Percentiles rank a stretch among this genome's conserved stretches.
These are phyloP conservation scores for Leptatherina wallacei DNA, from an alignment of 2,797 vertebrate species.

Conservation along the genomic window DNA sequence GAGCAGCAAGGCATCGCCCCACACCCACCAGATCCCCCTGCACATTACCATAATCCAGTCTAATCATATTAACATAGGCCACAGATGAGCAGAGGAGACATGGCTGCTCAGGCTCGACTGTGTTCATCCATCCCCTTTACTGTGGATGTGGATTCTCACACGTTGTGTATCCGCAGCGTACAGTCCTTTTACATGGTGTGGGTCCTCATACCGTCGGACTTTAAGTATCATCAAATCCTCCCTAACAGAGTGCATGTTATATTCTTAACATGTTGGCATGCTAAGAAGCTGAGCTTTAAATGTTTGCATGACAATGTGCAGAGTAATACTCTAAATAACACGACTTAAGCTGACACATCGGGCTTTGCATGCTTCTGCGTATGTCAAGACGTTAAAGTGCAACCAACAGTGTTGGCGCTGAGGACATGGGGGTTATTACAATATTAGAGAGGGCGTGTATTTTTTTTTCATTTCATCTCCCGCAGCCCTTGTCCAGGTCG, in stretches of 20 bases:
- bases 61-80: slow-evolving; percentile 83
- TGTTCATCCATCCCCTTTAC: slow-evolving; percentile 31
- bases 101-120: slow-evolving; percentile 44
- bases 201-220: not conserved
- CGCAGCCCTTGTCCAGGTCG: not conserved
- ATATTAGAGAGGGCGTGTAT: no score
- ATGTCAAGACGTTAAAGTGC: not conserved
- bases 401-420: not conserved
- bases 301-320: not conserved
- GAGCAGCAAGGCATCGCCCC: slow-evolving; percentile 71
- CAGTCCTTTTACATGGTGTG: slow-evolving; percentile 2
- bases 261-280: slow-evolving; percentile 1
- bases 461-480: no score
- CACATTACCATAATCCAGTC: slow-evolving; percentile 85
- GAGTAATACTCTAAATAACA: not conserved
- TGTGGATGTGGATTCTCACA: slow-evolving; percentile 43
- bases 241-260: not conserved
- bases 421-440: no score
- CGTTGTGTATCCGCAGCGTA: slow-evolving; percentile 28
- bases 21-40: slow-evolving; percentile 67
- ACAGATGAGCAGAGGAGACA: slow-evolving; percentile 74
- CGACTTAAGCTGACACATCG: not conserved
- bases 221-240: not conserved
- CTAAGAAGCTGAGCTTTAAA: not conserved
- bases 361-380: not conserved